These are phyloP conservation scores for Hyposoter didymator DNA, from an alignment of 2,888 invertebrate species.

Conservation along the genomic window DNA sequence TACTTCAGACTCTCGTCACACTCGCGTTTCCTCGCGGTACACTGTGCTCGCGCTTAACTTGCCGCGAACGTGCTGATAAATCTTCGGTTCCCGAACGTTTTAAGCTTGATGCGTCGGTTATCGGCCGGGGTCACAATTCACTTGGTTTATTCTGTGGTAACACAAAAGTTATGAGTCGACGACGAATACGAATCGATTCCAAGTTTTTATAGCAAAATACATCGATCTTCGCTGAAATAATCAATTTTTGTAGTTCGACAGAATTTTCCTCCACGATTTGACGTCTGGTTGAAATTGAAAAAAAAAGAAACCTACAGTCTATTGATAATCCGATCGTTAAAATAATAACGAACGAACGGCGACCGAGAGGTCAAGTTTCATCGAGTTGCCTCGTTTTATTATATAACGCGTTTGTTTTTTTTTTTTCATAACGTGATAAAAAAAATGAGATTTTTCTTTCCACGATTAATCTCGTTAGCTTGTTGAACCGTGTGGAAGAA, in stretches of 20 bases:
- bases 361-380: not conserved
- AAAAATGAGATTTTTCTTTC: not conserved
- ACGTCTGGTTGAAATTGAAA: not conserved
- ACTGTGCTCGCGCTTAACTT: conserved; percentile 27
- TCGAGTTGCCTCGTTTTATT: not conserved
- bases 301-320: not conserved
- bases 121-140: conserved; percentile 39
- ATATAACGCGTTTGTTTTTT: not conserved
- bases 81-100: conserved; percentile 42
- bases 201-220: not conserved
- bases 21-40: conserved; percentile 48
- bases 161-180: not conserved
- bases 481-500: not conserved
- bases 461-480: not conserved
- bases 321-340: not conserved
- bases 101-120: conserved; percentile 49
- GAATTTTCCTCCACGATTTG: not conserved
- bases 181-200: not conserved
- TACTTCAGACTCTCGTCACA: conserved; percentile 65
- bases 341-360: not conserved
- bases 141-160: conserved; percentile 3
- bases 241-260: not conserved
- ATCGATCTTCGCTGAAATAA: not conserved
- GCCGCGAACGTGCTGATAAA: conserved; percentile 43
- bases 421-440: not conserved